Evolutionary conservation across 1,140 invertebrate species (phyloP).

Genomic region (Drosophila kepulauana): DNA sequence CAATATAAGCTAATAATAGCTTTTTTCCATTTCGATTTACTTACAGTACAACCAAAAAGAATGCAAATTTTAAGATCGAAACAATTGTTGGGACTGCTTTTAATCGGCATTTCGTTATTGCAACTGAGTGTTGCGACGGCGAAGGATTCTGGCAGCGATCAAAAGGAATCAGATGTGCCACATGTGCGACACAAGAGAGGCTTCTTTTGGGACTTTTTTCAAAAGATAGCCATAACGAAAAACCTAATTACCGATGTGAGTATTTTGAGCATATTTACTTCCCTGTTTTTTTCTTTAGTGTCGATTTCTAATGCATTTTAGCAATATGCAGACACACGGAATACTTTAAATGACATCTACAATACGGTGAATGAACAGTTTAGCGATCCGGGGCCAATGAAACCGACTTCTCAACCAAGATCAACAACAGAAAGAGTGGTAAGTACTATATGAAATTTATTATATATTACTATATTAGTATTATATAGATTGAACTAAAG

Average conservation of each 20-base stretch:
- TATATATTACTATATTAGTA: neutral
- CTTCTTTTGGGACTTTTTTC: slow-evolving; percentile 80
- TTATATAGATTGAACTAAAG: too few relatives aligned
- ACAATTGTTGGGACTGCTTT: slow-evolving; percentile 10
- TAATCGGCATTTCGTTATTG: slow-evolving; percentile 33
- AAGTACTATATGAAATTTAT: neutral
- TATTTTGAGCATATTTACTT: neutral
- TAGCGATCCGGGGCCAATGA: slow-evolving; percentile 69
- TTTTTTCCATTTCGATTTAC: too few relatives aligned
- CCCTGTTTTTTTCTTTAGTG: neutral
- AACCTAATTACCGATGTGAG: slow-evolving; percentile 79
- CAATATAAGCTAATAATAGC: too few relatives aligned
- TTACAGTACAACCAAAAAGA: slow-evolving; percentile 1
- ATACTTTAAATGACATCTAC: slow-evolving; percentile 73
- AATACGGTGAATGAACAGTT: slow-evolving; percentile 80
- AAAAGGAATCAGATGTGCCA: slow-evolving; percentile 10
- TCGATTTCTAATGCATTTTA: slow-evolving; percentile 12
- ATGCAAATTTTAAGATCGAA: neutral
- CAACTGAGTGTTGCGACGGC: slow-evolving; percentile 30
- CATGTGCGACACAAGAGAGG: slow-evolving; percentile 69
- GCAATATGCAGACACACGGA: slow-evolving; percentile 81
- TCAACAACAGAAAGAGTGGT: slow-evolving; percentile 68
- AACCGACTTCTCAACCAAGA: slow-evolving; percentile 59
- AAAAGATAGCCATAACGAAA: slow-evolving; percentile 78
- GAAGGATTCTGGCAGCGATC: neutral